phyloP scores from a whole-genome alignment of 2,888 invertebrate genomes.

The Cataglyphis albicans region DNA sequence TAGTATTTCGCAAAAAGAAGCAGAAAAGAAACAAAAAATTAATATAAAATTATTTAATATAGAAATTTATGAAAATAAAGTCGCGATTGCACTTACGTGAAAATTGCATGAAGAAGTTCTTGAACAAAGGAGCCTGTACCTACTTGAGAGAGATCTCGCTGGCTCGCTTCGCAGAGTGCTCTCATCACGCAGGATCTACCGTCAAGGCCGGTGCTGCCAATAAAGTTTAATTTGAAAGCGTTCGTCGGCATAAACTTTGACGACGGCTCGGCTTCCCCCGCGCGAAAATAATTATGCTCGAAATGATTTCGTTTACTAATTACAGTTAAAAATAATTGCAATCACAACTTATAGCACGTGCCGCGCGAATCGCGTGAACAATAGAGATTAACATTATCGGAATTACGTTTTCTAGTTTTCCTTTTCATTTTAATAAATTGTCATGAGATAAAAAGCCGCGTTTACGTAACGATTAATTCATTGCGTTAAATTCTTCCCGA shows the following conservation, averaged over 20 bases:
- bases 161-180: constrained; percentile 91
- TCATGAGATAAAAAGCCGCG: neutral
- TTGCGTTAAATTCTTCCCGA: neutral
- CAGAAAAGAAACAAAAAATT: neutral
- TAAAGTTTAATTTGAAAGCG: constrained; percentile 72
- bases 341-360: constrained; percentile 19
- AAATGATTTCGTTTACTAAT: constrained; percentile 20
- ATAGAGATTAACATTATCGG: neutral
- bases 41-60: neutral
- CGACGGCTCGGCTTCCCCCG: constrained; percentile 26
- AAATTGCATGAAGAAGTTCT: constrained; percentile 83
- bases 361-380: neutral
- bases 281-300: constrained; percentile 61
- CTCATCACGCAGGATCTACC: constrained; percentile 91
- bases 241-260: constrained; percentile 53
- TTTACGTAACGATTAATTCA: neutral
- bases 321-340: constrained; percentile 51
- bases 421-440: neutral
- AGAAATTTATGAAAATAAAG: constrained; percentile 29
- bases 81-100: constrained; percentile 78
- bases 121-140: constrained; percentile 82
- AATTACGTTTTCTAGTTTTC: neutral
- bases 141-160: constrained; percentile 84
- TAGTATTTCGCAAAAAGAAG: neutral
- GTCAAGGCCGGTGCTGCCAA: constrained; percentile 90